Evolutionary conservation across 2,888 invertebrate species (phyloP), one percentile per base, ranked within the genome.

Genomic region (Drosophila tanythrix): DNA sequence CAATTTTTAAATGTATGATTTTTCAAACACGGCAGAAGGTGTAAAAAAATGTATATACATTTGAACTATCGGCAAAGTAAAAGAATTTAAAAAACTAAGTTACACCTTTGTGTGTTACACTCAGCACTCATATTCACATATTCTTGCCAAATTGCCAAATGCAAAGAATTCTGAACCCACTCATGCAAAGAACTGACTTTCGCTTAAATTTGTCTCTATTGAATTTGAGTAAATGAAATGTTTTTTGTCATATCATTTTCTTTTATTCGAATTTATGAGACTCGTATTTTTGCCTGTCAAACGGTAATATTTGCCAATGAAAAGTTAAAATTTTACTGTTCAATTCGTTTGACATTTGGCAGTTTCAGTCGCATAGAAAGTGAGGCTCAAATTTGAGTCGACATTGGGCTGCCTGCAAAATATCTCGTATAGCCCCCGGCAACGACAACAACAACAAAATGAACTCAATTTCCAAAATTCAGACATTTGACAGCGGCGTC

Each of bases 281-380:
- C 10, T 53, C 25, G 18, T 35, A 62, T 31, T 53, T 75, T 51
- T 52, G 53, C 3, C 60, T 31, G 43, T 18, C 70, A 63, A 72
- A 73, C 56, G 36, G 53, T 40, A 58, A 58, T 53, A 74, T 57
- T 59, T 61, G 27, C 36, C 40, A 60, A 81, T 90, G 83, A 83
- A 88, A 87, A 83, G 81, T 81, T 83, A 74, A 85, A 88, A 88
- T 90, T 87, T 87, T 86, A 88, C 88, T 88, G 86, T 86, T 79
- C 90, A 90, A 90, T 87, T 86, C 80, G 74, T 65, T 79, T 90
- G 86, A 88, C 90, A 88, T 89, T 86, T 89, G 89, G 84, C 86
- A 86, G 66, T 80, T 59, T 83, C 78, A 83, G 31, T 82, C 71
- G 89, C 86, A 86, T 89, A 89, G 88, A 82, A 89, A 86, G 88